These are phyloP conservation scores for Stramonita haemastoma DNA, from an alignment of 2,888 invertebrate species.

Conservation along the genomic window DNA sequence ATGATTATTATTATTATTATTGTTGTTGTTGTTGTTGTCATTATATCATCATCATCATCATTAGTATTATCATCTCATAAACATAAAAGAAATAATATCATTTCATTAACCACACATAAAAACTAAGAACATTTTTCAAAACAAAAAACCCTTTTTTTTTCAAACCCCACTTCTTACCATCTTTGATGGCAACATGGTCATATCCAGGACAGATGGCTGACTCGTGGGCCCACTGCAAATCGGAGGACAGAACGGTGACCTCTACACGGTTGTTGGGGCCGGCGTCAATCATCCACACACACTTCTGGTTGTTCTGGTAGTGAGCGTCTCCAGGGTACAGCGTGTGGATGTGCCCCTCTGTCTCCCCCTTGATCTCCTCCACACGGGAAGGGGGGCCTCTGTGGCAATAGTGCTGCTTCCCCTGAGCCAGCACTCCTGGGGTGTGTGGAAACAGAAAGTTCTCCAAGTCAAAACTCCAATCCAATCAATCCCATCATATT, in stretches of 20 bases:
- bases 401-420: not conserved
- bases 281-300: slow-evolving; percentile 34
- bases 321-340: not conserved
- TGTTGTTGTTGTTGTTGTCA: too few species aligned
- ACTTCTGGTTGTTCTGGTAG: slow-evolving; percentile 31
- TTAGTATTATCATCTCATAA: too few species aligned
- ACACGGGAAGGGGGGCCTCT: not conserved
- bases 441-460: not conserved
- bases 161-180: slow-evolving; percentile 15
- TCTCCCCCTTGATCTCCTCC: slow-evolving; percentile 12
- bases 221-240: slow-evolving; percentile 24
- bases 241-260: slow-evolving; percentile 24
- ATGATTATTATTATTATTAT: too few species aligned
- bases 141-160: too few species aligned
- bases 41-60: too few species aligned
- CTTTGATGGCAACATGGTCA: slow-evolving; percentile 30
- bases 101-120: too few species aligned
- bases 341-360: slow-evolving; percentile 31
- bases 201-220: slow-evolving; percentile 28
- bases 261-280: slow-evolving; percentile 22
- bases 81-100: too few species aligned
- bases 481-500: not conserved
- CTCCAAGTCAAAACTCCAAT: too few species aligned
- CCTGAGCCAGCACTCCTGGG: not conserved
- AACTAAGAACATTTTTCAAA: too few species aligned